Conservation (phyloP, 2,113 vertebrate species). For the Melanostigma gelatinosum region DNA sequence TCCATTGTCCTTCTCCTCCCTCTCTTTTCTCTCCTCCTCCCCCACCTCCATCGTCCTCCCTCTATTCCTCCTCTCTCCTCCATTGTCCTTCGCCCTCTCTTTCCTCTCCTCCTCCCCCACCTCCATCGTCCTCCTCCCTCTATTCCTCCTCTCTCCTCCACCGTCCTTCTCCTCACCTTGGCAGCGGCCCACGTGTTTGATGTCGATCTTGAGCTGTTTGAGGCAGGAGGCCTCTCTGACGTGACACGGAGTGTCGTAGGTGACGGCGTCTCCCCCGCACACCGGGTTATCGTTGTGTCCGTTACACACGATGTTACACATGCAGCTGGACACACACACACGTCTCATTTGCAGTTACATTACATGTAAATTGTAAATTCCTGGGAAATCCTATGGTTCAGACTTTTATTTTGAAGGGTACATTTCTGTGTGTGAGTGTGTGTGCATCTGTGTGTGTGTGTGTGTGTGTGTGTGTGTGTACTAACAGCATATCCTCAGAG, state of each 20-base stretch:
- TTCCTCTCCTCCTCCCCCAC: no score
- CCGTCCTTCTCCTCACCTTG: conserved; percentile 72
- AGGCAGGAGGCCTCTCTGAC: conserved; percentile 96
- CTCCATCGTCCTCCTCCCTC: no score
- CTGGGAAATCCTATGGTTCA: neutral
- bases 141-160: neutral
- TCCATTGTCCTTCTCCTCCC: neutral
- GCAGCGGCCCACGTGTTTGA: conserved; percentile 94
- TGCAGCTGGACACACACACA: conserved; percentile 85
- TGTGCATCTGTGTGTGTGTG: conserved; percentile 1
- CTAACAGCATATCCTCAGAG: conserved; percentile 95
- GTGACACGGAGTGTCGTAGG: conserved; percentile 96
- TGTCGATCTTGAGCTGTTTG: conserved; percentile 96
- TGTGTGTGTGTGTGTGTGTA: conserved; percentile 44
- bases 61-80: no score
- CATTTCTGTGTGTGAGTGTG: no score
- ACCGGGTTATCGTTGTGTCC: conserved; percentile 98
- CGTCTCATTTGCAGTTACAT: neutral
- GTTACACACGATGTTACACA: conserved; percentile 99
- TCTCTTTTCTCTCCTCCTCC: neutral
- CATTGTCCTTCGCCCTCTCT: no score
- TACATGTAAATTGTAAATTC: neutral
- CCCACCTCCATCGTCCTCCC: no score
- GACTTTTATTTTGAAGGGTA: conserved; percentile 10
- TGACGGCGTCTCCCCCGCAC: conserved; percentile 92